Base-by-base conservation (phyloP, 2,888 invertebrate species). In the Chloroclystis v-ata region DNA sequence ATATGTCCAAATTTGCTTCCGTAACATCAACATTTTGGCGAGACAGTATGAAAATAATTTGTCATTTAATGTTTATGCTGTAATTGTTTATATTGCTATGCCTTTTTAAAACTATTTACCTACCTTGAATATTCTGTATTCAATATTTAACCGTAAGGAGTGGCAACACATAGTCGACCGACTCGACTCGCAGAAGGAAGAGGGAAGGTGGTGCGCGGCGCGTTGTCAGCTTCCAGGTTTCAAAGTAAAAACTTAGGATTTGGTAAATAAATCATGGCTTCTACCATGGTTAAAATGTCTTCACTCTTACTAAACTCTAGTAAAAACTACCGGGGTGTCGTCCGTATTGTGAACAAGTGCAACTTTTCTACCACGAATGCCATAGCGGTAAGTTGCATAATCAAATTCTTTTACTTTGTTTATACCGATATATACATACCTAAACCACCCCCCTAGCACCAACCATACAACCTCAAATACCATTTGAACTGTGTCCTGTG, bases 311-410 rank as follows among this genome's bases (percentile, higher is more conserved):
- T 72, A 3, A 76, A 70, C 40, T 67, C 76, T 1, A 72, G 82
- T 0, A 82, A 72, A 53, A 83, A 82, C 52, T 59, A 76, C 11
- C 69, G 80, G 47, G 73, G 75, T 46, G 66, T 79, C 13, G 69
- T 81, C 14, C 67, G 67, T 12, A 59, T 79, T n/a, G 63, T 77
- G 37, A 62, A 82, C 47, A 77, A 78, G 57, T 61, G 71, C 47
- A 70, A 77, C 56, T 72, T 86, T 52, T 75, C 78, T 2, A 85
- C 86, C 16, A 76, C 83, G 60, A 73, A 72, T 72, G 78, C 75
- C 63, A 61, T 59, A 49, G 67, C 75, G 77, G 87, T 87, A 82
- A 84, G 86, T 86, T 87, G 85, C 85, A 83, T 86, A 86, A 86
- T 69, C 69, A 58, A 25, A 39, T 37, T 5, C 20, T 5, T 20